Percentiles rank a stretch among this genome's conserved stretches.
These are phyloP conservation scores for Drosophila lacteicornis DNA, from an alignment of 1,140 invertebrate species.

Conservation along the genomic window DNA sequence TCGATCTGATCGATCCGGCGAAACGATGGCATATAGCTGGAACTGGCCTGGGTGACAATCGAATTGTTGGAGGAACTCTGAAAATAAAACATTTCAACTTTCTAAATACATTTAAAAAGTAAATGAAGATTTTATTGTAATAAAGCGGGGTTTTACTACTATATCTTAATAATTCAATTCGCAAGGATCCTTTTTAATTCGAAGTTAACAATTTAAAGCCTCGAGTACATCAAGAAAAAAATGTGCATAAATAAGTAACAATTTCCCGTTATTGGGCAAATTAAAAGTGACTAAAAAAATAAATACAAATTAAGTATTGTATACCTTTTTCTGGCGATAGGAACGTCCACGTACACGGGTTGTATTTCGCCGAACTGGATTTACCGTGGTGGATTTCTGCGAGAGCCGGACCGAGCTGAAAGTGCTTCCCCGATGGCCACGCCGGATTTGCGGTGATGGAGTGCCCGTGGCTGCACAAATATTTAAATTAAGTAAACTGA, in stretches of 20 bases:
- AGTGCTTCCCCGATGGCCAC: constrained; percentile 85
- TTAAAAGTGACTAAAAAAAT: neutral
- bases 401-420: constrained; percentile 86
- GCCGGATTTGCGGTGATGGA: constrained; percentile 83
- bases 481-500: neutral
- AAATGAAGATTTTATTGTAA: neutral
- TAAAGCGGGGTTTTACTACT: neutral
- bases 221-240: neutral
- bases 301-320: neutral
- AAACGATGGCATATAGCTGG: constrained; percentile 79
- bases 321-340: constrained; percentile 84
- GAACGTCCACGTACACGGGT: constrained; percentile 85
- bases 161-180: too few species aligned
- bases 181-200: neutral
- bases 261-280: too few species aligned
- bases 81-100: constrained; percentile 2
- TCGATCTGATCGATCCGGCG: constrained; percentile 83
- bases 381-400: constrained; percentile 81
- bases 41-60: constrained; percentile 79
- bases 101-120: constrained; percentile 19
- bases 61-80: constrained; percentile 84
- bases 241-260: neutral
- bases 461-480: constrained; percentile 75
- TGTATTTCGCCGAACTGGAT: constrained; percentile 86
- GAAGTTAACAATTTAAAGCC: too few species aligned